Percentiles rank a stretch among this genome's conserved stretches.
Conservation (phyloP, 1,140 invertebrate species). For the Planococcus citri region DNA sequence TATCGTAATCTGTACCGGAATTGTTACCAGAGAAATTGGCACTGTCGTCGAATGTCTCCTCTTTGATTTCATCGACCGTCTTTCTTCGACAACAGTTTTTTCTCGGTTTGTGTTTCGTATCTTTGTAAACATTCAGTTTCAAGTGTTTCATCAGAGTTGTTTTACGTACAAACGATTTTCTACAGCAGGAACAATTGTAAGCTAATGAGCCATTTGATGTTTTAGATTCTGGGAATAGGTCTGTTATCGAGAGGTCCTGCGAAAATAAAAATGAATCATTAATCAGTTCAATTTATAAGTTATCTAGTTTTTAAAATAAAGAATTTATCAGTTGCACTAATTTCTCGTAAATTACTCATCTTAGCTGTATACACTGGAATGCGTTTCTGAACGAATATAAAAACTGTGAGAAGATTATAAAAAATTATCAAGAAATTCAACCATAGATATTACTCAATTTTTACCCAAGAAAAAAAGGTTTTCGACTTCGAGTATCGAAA, state of each 20-base stretch:
- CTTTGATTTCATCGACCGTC: not conserved
- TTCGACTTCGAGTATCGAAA: no score
- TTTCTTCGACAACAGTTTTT: not conserved
- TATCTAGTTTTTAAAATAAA: no score
- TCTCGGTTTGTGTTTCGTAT: not conserved
- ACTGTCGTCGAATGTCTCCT: not conserved
- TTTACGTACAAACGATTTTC: constrained; percentile 4
- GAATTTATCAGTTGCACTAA: no score
- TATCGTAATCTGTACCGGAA: not conserved
- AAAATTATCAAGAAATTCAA: no score
- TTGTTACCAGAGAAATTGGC: not conserved
- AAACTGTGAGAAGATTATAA: no score
- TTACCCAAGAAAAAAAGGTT: no score
- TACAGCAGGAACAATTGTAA: constrained; percentile 6
- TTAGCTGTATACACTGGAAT: no score
- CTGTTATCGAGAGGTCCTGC: not conserved
- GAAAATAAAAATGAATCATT: not conserved
- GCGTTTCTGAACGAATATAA: no score
- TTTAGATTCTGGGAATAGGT: constrained; percentile 6
- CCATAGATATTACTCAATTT: no score
- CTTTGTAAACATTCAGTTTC: not conserved
- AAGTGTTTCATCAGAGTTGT: not conserved
- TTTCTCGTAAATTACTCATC: no score
- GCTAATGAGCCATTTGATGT: not conserved
- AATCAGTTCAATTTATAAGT: no score